A percentile compares a stretch with the other conserved stretches of the same genome.
Conservation (phyloP, 2,888 invertebrate genomes). For the Spodoptera littoralis region DNA sequence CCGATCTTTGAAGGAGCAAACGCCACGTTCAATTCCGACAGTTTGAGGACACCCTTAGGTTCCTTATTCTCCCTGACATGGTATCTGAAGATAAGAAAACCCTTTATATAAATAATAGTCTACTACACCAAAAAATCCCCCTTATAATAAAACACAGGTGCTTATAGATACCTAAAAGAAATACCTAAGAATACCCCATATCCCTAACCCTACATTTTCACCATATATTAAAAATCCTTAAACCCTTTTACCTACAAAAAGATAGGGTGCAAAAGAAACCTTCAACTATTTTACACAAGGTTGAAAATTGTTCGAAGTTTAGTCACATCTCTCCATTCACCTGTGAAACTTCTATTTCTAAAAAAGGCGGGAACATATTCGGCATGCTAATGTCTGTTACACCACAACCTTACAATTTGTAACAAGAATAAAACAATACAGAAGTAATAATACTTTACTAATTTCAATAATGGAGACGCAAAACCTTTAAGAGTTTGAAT, state of each 20-base stretch:
- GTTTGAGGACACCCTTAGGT: conserved; percentile 94
- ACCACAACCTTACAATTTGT: conserved; percentile 1
- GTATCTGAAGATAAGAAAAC: conserved; percentile 80
- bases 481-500: too few relatives aligned
- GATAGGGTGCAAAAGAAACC: conserved; percentile 5
- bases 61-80: conserved; percentile 93
- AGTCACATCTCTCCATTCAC: conserved; percentile 22
- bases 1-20: conserved; percentile 95
- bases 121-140: neutral
- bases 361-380: conserved; percentile 36
- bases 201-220: conserved; percentile 1
- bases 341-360: conserved; percentile 15
- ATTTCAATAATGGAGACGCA: too few relatives aligned
- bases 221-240: neutral
- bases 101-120: neutral
- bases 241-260: conserved; percentile 3
- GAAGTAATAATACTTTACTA: too few relatives aligned
- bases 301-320: conserved; percentile 21
- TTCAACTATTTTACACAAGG: conserved; percentile 19
- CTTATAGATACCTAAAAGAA: conserved; percentile 2
- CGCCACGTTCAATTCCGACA: conserved; percentile 95
- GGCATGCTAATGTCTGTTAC: conserved; percentile 11
- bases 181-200: neutral
- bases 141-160: conserved; percentile 13
- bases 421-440: neutral